Conservation (phyloP, 2,888 invertebrate genomes). For the Branchellion lobata region DNA sequence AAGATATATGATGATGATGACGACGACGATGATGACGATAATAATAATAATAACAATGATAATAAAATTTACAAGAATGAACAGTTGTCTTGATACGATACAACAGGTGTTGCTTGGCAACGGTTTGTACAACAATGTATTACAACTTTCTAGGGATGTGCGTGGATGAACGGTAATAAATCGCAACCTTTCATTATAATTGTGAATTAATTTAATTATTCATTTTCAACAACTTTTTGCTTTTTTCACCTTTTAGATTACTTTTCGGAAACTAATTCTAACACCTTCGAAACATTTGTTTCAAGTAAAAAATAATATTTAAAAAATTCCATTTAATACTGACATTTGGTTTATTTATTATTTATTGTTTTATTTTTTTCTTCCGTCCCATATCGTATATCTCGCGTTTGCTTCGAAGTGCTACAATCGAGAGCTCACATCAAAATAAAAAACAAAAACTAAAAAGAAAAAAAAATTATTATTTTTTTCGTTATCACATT, state of each 20-base stretch:
- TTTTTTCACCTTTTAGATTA: background rate
- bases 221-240: background rate
- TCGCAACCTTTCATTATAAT: too few relatives aligned
- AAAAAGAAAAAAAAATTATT: too few relatives aligned
- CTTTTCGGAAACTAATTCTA: too few relatives aligned
- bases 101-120: slow-evolving; percentile 17
- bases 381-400: slow-evolving; percentile 1
- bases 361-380: background rate
- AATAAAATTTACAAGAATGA: background rate
- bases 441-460: slow-evolving; percentile 4
- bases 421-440: background rate
- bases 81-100: slow-evolving; percentile 15
- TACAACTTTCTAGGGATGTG: background rate
- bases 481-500: too few relatives aligned
- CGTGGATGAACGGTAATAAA: background rate
- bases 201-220: too few relatives aligned
- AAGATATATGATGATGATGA: too few relatives aligned
- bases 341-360: too few relatives aligned
- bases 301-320: too few relatives aligned
- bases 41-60: slow-evolving; percentile 9
- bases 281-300: too few relatives aligned
- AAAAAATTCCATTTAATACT: too few relatives aligned
- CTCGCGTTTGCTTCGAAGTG: background rate
- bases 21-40: background rate
- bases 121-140: background rate